phyloP scores from a whole-genome alignment of 2,113 vertebrate genomes.

The Rana temporaria region DNA sequence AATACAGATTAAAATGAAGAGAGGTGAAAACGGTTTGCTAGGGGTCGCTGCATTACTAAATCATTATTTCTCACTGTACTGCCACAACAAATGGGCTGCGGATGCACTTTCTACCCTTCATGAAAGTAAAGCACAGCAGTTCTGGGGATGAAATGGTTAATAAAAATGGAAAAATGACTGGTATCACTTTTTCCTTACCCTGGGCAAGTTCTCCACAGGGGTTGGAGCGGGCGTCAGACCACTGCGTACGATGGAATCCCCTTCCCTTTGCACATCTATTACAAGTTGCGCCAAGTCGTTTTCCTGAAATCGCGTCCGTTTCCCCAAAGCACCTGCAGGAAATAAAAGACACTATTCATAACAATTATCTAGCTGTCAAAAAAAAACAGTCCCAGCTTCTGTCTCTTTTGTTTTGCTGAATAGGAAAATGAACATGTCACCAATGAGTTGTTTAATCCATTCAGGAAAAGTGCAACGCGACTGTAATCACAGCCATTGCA shows the following conservation, averaged over 20 bases:
- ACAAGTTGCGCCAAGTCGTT: constrained; percentile 91
- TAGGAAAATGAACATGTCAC: constrained; percentile 18
- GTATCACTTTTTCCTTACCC: constrained; percentile 72
- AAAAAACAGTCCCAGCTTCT: constrained; percentile 25
- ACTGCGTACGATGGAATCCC: constrained; percentile 59
- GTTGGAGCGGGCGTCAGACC: constrained; percentile 80
- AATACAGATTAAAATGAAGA: too few species aligned
- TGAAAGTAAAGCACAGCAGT: not conserved
- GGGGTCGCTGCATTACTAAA: too few species aligned
- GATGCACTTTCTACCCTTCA: not conserved
- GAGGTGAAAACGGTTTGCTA: too few species aligned
- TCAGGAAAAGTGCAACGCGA: not conserved
- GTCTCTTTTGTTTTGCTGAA: constrained; percentile 4
- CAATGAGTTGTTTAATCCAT: constrained; percentile 43
- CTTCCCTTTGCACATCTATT: constrained; percentile 81
- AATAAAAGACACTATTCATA: constrained; percentile 47
- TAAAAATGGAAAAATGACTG: not conserved
- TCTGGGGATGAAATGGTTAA: constrained; percentile 22
- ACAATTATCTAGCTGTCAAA: constrained; percentile 46
- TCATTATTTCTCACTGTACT: too few species aligned
- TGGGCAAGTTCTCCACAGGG: constrained; percentile 78
- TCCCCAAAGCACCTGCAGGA: constrained; percentile 89
- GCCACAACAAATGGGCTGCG: too few species aligned
- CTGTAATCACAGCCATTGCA: constrained; percentile 23
- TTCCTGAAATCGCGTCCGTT: constrained; percentile 93